A percentile compares a stretch with the other conserved stretches of the same genome.
These are phyloP conservation scores for Pantelozetes paolii DNA, from an alignment of 2,888 invertebrate genomes.

Conservation along the genomic window DNA sequence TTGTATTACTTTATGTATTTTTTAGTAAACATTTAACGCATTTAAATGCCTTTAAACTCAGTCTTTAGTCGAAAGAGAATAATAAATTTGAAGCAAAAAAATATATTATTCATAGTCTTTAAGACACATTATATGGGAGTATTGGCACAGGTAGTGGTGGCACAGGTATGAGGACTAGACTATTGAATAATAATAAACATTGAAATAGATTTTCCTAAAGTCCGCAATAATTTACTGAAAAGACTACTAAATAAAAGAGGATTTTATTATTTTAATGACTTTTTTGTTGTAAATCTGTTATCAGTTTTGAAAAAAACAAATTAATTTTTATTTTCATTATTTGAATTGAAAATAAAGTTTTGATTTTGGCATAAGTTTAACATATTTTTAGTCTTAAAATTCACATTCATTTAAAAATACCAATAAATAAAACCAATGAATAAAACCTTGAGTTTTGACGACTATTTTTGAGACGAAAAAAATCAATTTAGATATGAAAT, in stretches of 20 bases:
- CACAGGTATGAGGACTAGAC: not conserved
- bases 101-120: slow-evolving; percentile 15
- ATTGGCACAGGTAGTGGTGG: not conserved
- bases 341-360: too few species aligned
- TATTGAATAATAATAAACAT: slow-evolving; percentile 11
- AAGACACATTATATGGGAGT: not conserved
- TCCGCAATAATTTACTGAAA: slow-evolving; percentile 1
- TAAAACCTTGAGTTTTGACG: too few species aligned
- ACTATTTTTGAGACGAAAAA: too few species aligned
- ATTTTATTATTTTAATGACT: not conserved
- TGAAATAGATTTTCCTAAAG: not conserved
- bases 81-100: not conserved
- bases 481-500: too few species aligned
- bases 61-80: not conserved
- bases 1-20: slow-evolving; percentile 6
- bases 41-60: not conserved
- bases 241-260: too few species aligned
- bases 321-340: too few species aligned
- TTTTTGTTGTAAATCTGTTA: too few species aligned
- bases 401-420: too few species aligned
- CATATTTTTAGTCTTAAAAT: too few species aligned
- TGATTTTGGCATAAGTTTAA: too few species aligned
- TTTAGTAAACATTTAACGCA: not conserved
- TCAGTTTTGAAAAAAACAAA: too few species aligned
- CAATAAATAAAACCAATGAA: too few species aligned